These are phyloP conservation scores for Trididemnum miniatum DNA, from an alignment of 23 tunicate species.

Conservation along the genomic window DNA sequence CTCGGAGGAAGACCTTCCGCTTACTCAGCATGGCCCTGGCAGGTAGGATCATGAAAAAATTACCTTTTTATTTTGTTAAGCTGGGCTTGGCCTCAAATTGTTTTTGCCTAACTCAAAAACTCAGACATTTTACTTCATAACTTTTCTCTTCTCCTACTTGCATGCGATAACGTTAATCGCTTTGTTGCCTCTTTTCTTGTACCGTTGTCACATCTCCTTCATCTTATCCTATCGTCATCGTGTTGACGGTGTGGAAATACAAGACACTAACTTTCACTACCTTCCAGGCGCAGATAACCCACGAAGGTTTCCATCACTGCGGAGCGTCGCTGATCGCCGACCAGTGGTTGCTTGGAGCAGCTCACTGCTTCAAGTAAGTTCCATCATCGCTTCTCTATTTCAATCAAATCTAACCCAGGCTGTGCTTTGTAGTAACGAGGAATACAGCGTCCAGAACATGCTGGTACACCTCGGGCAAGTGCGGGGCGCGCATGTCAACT, in stretches of 20 bases:
- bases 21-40: conserved; percentile 55
- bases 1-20: conserved; percentile 31
- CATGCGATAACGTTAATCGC: no score
- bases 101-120: no score
- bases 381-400: no score
- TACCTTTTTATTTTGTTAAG: background rate
- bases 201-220: no score
- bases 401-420: no score
- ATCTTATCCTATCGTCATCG: no score
- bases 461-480: conserved; percentile 38
- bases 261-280: background rate
- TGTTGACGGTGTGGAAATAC: no score
- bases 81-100: no score
- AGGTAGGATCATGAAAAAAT: conserved; percentile 1
- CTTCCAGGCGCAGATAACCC: conserved; percentile 17
- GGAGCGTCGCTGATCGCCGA: conserved; percentile 37
- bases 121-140: background rate
- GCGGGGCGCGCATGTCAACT: conserved; percentile 12
- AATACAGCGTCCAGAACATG: no score
- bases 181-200: no score
- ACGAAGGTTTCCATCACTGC: conserved; percentile 23
- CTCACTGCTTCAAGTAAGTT: conserved; percentile 53
- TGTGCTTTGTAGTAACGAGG: no score
- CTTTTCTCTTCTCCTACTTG: conserved; percentile 14
- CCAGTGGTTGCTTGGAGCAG: conserved; percentile 39